Conservation (phyloP, 1,140 invertebrate species). For the Caerostris extrusa region DNA sequence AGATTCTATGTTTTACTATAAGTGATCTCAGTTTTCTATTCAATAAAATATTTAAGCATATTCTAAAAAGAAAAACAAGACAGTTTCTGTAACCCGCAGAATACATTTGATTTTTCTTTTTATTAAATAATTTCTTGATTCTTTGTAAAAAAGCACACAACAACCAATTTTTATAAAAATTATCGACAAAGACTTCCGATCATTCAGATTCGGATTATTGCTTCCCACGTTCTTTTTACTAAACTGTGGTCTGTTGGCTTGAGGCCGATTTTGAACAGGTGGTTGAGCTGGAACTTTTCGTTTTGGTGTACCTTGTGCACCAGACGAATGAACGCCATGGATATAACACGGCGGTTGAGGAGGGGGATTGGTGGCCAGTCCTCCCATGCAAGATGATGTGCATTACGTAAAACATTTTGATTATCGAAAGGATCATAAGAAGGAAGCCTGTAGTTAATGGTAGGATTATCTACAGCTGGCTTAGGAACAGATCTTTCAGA, state of each 20-base stretch:
- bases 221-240: too few relatives aligned
- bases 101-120: too few relatives aligned
- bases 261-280: not conserved
- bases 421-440: not conserved
- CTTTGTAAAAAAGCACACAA: too few relatives aligned
- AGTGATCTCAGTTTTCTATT: too few relatives aligned
- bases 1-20: too few relatives aligned
- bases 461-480: not conserved
- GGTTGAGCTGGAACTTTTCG: not conserved
- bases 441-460: not conserved
- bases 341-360: not conserved
- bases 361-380: not conserved
- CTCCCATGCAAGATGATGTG: not conserved
- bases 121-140: too few relatives aligned
- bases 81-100: too few relatives aligned
- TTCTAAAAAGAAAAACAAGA: too few relatives aligned
- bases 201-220: too few relatives aligned
- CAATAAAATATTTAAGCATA: too few relatives aligned
- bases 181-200: too few relatives aligned
- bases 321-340: not conserved
- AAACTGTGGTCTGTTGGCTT: not conserved
- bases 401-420: not conserved
- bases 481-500: not conserved
- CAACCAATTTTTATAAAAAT: too few relatives aligned
- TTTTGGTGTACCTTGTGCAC: not conserved